Evolutionary conservation across 2,113 vertebrate genomes (phyloP).

Genomic region (Hippoglossus stenolepis): DNA sequence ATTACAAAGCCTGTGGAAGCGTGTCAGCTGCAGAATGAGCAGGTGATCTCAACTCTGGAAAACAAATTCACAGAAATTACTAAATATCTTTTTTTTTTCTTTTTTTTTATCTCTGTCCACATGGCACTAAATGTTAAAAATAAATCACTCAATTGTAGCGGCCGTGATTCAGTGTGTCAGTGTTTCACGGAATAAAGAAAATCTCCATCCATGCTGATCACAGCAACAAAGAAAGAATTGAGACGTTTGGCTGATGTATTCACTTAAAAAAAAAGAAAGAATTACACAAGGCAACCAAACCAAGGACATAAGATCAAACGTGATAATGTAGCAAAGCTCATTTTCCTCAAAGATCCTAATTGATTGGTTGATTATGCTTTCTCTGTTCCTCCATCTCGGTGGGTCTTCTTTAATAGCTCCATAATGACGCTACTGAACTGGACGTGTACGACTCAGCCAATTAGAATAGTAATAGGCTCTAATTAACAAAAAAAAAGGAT

Average conservation of each 20-base stretch:
- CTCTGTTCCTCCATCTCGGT: slow-evolving; percentile 76
- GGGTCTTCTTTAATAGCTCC: slow-evolving; percentile 84
- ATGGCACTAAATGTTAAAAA: background rate
- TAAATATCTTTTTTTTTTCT: background rate
- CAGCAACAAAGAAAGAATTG: slow-evolving; percentile 34
- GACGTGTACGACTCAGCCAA: slow-evolving; percentile 81
- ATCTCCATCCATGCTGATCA: background rate
- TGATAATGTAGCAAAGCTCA: slow-evolving; percentile 76
- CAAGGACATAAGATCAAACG: slow-evolving; percentile 81
- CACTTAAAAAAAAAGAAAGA: slow-evolving; percentile 27
- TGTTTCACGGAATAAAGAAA: background rate
- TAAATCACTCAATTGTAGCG: background rate
- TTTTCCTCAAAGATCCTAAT: slow-evolving; percentile 81
- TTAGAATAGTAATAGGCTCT: slow-evolving; percentile 94
- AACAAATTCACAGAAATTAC: background rate
- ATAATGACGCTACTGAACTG: slow-evolving; percentile 78
- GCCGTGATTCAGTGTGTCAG: background rate
- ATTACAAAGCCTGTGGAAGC: background rate
- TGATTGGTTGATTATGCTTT: slow-evolving; percentile 85
- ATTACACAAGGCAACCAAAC: slow-evolving; percentile 55
- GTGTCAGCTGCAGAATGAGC: background rate
- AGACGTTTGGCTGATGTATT: slow-evolving; percentile 50
- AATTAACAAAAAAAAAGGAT: slow-evolving; percentile 92
- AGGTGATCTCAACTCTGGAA: background rate
- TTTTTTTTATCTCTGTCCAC: background rate